phyloP scores from a whole-genome alignment of 2,797 vertebrate species.

The Mycteria americana region DNA sequence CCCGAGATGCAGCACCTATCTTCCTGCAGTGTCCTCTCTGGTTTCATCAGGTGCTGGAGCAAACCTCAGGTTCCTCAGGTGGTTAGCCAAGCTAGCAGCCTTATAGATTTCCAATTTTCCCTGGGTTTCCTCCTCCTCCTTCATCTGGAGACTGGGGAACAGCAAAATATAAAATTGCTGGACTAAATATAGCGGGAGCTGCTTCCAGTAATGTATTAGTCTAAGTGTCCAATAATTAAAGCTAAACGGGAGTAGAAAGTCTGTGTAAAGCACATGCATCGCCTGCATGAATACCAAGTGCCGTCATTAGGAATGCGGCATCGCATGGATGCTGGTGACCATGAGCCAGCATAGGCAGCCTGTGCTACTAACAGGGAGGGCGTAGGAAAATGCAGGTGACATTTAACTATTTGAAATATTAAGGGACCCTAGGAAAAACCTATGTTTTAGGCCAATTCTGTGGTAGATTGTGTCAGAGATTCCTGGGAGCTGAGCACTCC shows the following conservation, averaged over 20 bases:
- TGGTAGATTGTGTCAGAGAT: background rate
- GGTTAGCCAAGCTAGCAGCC: background rate
- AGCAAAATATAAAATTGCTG: background rate
- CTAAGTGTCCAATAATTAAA: slow-evolving; percentile 28
- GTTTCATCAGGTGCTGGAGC: background rate
- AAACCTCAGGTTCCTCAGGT: background rate
- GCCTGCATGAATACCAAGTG: background rate
- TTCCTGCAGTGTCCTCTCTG: background rate
- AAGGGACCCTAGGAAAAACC: background rate
- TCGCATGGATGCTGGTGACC: background rate
- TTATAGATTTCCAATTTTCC: background rate
- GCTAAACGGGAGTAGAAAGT: background rate
- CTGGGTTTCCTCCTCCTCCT: background rate
- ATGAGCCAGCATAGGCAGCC: background rate
- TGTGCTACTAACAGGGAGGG: background rate
- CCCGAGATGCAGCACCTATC: too few species aligned
- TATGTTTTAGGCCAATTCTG: background rate
- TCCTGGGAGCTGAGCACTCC: background rate
- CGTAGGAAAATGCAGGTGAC: background rate
- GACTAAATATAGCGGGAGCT: slow-evolving; percentile 54
- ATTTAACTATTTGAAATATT: background rate
- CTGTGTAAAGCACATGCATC: background rate
- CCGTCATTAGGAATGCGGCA: background rate
- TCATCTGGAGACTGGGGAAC: background rate
- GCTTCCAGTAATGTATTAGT: slow-evolving; percentile 54